Evolutionary conservation across 2,888 invertebrate species (phyloP).

Genomic region (Sthenelais limicola): DNA sequence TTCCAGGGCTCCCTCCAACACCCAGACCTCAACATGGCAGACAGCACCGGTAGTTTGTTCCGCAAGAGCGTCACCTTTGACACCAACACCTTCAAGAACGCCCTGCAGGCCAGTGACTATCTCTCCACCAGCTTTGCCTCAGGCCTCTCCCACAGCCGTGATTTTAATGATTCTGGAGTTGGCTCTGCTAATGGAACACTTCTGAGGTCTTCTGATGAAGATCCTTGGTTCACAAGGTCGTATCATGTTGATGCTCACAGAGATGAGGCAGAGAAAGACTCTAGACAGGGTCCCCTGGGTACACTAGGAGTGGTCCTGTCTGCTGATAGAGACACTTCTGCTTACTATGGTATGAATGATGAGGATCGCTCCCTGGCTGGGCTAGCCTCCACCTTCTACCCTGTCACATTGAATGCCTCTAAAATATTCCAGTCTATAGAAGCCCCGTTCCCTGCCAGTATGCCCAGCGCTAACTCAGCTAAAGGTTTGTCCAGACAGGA

Average conservation of each 20-base stretch:
- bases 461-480: neutral
- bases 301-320: slow-evolving; percentile 2
- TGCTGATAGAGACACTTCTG: neutral
- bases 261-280: neutral
- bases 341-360: no score
- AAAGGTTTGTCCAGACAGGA: neutral
- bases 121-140: neutral
- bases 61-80: slow-evolving; percentile 25
- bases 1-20: neutral
- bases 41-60: slow-evolving; percentile 8
- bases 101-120: neutral
- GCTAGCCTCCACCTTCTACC: no score
- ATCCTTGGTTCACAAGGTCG: slow-evolving; percentile 1
- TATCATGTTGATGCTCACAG: neutral
- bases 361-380: neutral
- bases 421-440: slow-evolving; percentile 3
- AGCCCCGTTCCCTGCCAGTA: neutral
- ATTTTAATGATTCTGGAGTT: slow-evolving; percentile 11
- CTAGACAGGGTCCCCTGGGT: neutral
- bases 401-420: slow-evolving; percentile 4
- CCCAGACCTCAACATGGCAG: neutral
- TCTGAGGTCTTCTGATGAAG: neutral
- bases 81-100: neutral
- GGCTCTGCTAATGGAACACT: neutral
- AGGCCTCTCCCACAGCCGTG: no score